Evolutionary conservation across 37 sponge, comb jelly and placozoan genomes (phyloP).

Genomic region (Cliona cf. orientalis): DNA sequence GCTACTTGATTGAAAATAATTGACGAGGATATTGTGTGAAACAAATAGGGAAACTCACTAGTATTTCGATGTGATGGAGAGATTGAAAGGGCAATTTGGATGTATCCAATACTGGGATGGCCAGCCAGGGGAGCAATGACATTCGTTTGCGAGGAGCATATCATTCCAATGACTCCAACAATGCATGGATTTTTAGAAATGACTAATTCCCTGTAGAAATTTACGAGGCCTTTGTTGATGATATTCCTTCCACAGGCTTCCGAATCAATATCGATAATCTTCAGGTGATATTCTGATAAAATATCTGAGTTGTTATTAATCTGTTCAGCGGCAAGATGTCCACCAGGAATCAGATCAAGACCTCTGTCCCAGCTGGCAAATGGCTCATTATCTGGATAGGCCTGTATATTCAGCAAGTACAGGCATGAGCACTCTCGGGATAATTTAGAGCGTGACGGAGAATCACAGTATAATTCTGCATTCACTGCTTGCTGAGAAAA

Average conservation of each 20-base stretch:
- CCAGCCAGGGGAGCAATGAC: slow-evolving; percentile 2
- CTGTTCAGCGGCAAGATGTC: slow-evolving; percentile 44
- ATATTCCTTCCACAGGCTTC: slow-evolving; percentile 18
- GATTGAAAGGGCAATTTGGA: slow-evolving; percentile 33
- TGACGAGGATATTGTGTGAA: slow-evolving; percentile 10
- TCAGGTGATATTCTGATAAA: slow-evolving; percentile 32
- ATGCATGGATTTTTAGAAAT: slow-evolving; percentile 3
- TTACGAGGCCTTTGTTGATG: background rate
- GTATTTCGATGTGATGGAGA: slow-evolving; percentile 10
- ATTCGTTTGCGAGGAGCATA: slow-evolving; percentile 26
- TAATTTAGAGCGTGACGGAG: no score
- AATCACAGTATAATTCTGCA: no score
- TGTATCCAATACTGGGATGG: background rate
- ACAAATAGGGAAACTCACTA: background rate
- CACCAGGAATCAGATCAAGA: slow-evolving; percentile 47
- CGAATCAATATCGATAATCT: slow-evolving; percentile 15
- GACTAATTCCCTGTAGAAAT: background rate
- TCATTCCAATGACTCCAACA: slow-evolving; percentile 34
- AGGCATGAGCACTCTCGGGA: no score
- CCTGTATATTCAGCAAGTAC: slow-evolving; percentile 24
- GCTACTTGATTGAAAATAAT: slow-evolving; percentile 6
- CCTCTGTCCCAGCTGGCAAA: slow-evolving; percentile 21
- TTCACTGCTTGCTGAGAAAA: no score
- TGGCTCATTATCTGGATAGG: slow-evolving; percentile 2
- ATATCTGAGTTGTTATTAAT: slow-evolving; percentile 44